Evolutionary conservation across 92 coral and sea anemone genomes (phyloP).

Genomic region (Phymanthus crucifer): DNA sequence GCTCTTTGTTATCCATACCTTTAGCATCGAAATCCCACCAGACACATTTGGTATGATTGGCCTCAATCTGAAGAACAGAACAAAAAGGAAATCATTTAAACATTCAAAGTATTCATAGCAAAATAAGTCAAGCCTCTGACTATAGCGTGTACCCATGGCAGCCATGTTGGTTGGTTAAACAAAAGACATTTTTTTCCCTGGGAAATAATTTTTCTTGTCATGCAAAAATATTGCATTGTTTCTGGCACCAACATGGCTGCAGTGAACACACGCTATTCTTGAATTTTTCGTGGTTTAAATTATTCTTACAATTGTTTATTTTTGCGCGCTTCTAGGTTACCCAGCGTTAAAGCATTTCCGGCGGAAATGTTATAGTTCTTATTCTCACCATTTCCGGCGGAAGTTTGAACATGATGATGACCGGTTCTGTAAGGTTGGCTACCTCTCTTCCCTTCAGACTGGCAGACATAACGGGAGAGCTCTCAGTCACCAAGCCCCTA

Average conservation of each 20-base stretch:
- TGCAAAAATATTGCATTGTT: too few species aligned
- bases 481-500: conserved; percentile 49
- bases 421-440: conserved; percentile 70
- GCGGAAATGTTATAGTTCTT: neutral
- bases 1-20: conserved; percentile 31
- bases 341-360: neutral
- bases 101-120: neutral
- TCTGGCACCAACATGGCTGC: too few species aligned
- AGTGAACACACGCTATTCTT: too few species aligned
- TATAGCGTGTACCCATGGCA: too few species aligned
- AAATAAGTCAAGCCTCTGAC: neutral
- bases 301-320: too few species aligned
- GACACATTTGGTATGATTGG: conserved; percentile 71
- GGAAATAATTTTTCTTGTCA: too few species aligned
- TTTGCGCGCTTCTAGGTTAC: too few species aligned
- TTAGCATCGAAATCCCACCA: conserved; percentile 89
- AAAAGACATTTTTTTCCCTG: too few species aligned
- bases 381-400: conserved; percentile 70
- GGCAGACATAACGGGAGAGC: conserved; percentile 86
- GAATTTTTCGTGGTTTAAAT: too few species aligned
- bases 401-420: conserved; percentile 76
- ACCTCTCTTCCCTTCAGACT: conserved; percentile 71
- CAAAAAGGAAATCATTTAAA: neutral
- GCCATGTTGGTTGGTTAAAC: too few species aligned
- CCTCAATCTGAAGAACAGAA: conserved; percentile 48